These are phyloP conservation scores for Sebastolobus alascanus DNA, from an alignment of 2,797 vertebrate species.

Conservation along the genomic window DNA sequence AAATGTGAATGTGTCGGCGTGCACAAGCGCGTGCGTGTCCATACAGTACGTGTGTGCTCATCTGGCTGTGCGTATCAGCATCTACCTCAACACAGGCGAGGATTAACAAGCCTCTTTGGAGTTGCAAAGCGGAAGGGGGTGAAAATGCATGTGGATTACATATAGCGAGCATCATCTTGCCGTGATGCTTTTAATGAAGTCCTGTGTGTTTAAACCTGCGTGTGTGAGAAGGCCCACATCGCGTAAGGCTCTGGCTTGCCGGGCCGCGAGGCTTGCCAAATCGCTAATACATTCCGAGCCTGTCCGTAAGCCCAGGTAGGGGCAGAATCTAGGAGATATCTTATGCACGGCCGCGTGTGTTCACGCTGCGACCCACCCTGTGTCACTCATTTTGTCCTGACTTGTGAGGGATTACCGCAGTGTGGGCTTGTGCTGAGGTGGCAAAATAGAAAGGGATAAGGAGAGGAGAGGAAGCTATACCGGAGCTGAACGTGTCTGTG, in stretches of 20 bases:
- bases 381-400: conserved; percentile 81
- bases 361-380: conserved; percentile 73
- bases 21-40: background rate
- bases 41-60: background rate
- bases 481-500: conserved; percentile 49
- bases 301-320: conserved; percentile 61
- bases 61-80: conserved; percentile 19
- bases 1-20: background rate
- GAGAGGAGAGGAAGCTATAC: conserved; percentile 64
- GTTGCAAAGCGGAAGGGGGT: conserved; percentile 48
- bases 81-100: conserved; percentile 41
- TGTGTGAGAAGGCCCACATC: conserved; percentile 50
- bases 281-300: conserved; percentile 58
- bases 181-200: conserved; percentile 78
- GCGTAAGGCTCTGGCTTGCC: conserved; percentile 29
- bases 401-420: conserved; percentile 81
- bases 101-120: conserved; percentile 75
- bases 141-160: conserved; percentile 67
- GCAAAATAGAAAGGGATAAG: conserved; percentile 74
- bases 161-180: conserved; percentile 62
- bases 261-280: conserved; percentile 36
- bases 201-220: conserved; percentile 72
- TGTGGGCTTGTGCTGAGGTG: conserved; percentile 79
- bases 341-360: conserved; percentile 57
- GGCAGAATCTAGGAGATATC: conserved; percentile 68